A percentile compares a stretch with the other conserved stretches of the same genome.
phyloP scores from a whole-genome alignment of 30 jellyfish, hydroid and myxozoan species.

The Hydra vulgaris region DNA sequence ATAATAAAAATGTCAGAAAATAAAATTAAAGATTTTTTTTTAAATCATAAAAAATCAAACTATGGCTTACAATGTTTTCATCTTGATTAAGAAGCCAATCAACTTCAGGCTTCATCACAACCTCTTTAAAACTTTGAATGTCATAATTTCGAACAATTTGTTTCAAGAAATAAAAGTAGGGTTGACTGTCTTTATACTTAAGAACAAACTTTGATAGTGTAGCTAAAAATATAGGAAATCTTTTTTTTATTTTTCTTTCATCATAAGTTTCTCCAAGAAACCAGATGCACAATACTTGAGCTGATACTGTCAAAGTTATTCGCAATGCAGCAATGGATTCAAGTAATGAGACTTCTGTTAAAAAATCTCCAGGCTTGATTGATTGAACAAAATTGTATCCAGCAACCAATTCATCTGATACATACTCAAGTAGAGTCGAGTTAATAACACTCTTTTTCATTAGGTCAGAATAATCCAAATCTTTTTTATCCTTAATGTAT shows the following conservation, averaged over 20 bases:
- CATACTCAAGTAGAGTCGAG: not conserved
- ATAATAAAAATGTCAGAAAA: no score
- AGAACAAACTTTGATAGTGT: not conserved
- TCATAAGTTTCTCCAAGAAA: not conserved
- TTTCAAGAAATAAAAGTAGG: not conserved
- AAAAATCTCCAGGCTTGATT: not conserved
- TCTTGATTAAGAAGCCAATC: not conserved
- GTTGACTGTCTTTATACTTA: constrained; percentile 4
- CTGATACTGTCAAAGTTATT: not conserved
- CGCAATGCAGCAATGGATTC: not conserved
- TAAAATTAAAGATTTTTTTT: no score
- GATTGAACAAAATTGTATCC: not conserved
- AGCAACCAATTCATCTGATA: not conserved
- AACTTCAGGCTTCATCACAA: not conserved
- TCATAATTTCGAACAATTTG: constrained; percentile 14
- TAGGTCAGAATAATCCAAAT: not conserved
- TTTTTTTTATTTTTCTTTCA: not conserved
- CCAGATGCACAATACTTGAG: not conserved
- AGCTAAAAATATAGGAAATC: not conserved
- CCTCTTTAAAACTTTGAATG: not conserved
- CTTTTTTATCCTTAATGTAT: not conserved
- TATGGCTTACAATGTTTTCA: not conserved
- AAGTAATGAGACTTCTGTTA: not conserved
- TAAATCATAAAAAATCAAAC: not conserved
- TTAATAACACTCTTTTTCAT: not conserved